Conservation (phyloP, 53 echinoderm and acorn worm genomes). For the Pentamera pediparva region DNA sequence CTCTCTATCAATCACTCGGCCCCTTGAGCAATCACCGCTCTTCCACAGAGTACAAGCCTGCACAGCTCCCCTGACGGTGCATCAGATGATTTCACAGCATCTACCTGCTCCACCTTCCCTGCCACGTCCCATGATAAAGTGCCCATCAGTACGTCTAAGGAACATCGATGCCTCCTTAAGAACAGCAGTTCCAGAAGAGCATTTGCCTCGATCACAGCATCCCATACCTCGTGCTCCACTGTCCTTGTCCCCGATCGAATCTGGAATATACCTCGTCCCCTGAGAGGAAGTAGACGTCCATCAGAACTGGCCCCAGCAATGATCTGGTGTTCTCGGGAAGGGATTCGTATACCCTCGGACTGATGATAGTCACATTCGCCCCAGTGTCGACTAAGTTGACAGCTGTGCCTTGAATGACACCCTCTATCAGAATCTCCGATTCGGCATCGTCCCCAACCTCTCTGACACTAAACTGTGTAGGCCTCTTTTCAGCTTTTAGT, state of each 20-base stretch:
- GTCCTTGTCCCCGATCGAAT: background rate
- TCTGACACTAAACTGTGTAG: slow-evolving; percentile 6
- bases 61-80: background rate
- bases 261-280: background rate
- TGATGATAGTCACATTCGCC: slow-evolving; percentile 28
- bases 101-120: too few relatives aligned
- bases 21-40: background rate
- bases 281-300: slow-evolving; percentile 1
- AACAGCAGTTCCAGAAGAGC: slow-evolving; percentile 22
- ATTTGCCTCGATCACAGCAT: slow-evolving; percentile 10
- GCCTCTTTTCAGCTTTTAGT: background rate
- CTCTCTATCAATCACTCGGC: background rate
- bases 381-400: slow-evolving; percentile 31
- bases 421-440: background rate
- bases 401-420: background rate
- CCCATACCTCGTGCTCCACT: slow-evolving; percentile 31
- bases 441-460: background rate
- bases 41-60: slow-evolving; percentile 13
- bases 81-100: too few relatives aligned
- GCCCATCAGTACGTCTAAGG: background rate
- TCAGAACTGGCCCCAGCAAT: background rate
- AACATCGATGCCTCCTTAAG: background rate
- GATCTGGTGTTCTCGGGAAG: background rate
- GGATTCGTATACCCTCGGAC: background rate
- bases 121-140: slow-evolving; percentile 8